Base-by-base conservation (phyloP, 2,797 vertebrate species). In the Ptychobarbus kaznakovi region DNA sequence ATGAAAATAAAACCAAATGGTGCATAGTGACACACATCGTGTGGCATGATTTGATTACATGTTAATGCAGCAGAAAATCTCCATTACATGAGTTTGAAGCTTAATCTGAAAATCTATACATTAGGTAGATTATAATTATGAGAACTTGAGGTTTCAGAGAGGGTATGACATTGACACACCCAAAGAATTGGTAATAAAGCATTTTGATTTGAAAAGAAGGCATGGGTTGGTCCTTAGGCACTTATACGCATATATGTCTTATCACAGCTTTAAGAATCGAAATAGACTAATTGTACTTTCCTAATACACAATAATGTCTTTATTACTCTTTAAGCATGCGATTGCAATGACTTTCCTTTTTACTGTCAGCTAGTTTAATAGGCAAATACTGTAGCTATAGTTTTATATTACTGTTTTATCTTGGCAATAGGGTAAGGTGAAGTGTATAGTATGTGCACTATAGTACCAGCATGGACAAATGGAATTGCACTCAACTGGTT, bases 31-130 rank as follows among this genome's bases (percentile, higher is more conserved):
- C 44, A 12, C 53, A 42, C 35, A 77, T 70, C n/a, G 40, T 40
- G 49, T 77, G 28, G 22, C 53, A 58, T 46, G 20, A 76, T 80
- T 44, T 85, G 80, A 85, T 85, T 83, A 74, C 53, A 65, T 72
- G 77, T 80, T 76, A 86, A 88, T 80, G 75, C 84, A 51, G 63
- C 78, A 61, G 84, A 56, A 80, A 86, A 85, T 56, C 74, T 83
- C 49, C 35, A 53, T 40, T 28, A 63, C 56, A 84, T 1, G 16
- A 53, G 58, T 70, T 81, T 85, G 66, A 77, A 73, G 38, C 73
- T 18, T 81, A 40, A 81, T 63, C 75, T n/a, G 7, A 77, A 81
- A 85, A 81, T 82, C 72, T 72, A 35, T 77, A 63, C 51, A 77
- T 78, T 63, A 28, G 38, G 63, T 86, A 7, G n/a, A 83, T 1